Evolutionary conservation across 2,797 vertebrate genomes (phyloP), one percentile per base, ranked within the genome.

Genomic region (Mormyrops attenuatus): DNA sequence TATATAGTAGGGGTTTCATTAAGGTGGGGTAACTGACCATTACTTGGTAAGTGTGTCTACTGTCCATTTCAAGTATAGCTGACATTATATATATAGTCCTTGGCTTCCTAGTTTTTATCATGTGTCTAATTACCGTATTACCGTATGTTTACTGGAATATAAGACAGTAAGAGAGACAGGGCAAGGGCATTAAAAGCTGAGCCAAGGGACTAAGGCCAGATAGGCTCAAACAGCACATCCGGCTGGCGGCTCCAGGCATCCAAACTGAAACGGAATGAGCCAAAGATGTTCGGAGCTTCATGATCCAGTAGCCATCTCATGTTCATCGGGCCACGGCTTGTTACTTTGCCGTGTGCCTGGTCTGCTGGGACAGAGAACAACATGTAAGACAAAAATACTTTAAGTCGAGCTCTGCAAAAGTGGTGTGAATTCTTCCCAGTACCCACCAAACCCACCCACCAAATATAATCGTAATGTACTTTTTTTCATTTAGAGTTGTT

Each of bases 131-230:
- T 87, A 53, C 26, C 15, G 6, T 34, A 38, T 87, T 87, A 34
- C 52, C 41, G 26, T 30, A 87, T 87, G 52, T 87, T 87, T 87
- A 57, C 85, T 57, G 52, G 26, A 87, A 53, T 87, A 87, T 38
- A 87, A 87, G 85, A 53, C 47, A 57, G 52, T 87, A 55, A 53
- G 85, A 17, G 34, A 57, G 52, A 55, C 15, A 52, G 47, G 82
- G 22, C 82, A 30, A 15, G 47, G 82, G 4, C 47, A 52, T 85
- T 85, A 85, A 26, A 22, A 13, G 44, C 47, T 22, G 44, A 52
- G 44, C 47, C 22, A 6, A 2, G 82, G n/a, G 30, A 7, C 8
- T 26, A 30, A 38, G 44, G 82, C 47, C 85, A 87, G 85, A 49
- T 30, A 13, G 52, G 52, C 44, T 9, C 44, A 30, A 3, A 82